A percentile compares a stretch with the other conserved stretches of the same genome.
Conservation (phyloP, 2,888 invertebrate species). For the Pseudococcus jackbeardsleyi region DNA sequence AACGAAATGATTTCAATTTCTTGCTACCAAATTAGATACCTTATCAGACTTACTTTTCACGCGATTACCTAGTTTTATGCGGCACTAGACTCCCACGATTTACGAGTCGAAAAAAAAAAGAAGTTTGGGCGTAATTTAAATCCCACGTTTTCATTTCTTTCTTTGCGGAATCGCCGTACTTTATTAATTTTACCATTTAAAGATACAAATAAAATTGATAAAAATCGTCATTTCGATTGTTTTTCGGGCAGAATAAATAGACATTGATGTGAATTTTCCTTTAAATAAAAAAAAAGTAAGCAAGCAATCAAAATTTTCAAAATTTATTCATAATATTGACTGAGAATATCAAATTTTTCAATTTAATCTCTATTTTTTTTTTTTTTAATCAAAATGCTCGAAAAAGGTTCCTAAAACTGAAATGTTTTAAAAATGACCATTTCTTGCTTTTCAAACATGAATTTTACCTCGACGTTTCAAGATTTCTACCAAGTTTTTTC, state of each 20-base stretch:
- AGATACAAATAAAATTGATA: conserved; percentile 17
- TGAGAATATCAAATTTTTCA: not conserved
- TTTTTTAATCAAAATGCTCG: too few species aligned
- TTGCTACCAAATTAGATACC: conserved; percentile 16
- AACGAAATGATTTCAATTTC: conserved; percentile 46
- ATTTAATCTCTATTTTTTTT: too few species aligned
- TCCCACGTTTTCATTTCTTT: conserved; percentile 54
- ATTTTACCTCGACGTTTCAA: too few species aligned
- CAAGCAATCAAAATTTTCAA: too few species aligned
- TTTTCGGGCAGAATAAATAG: too few species aligned
- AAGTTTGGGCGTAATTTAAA: conserved; percentile 26
- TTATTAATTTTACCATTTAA: conserved; percentile 31
- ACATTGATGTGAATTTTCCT: too few species aligned
- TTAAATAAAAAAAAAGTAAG: too few species aligned
- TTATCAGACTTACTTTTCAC: conserved; percentile 57
- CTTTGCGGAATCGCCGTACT: conserved; percentile 2
- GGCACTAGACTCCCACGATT: conserved; percentile 13
- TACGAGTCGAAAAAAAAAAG: conserved; percentile 1
- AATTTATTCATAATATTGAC: too few species aligned
- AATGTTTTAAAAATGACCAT: too few species aligned
- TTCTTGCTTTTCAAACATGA: too few species aligned
- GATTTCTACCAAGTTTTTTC: too few species aligned
- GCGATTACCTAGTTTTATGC: conserved; percentile 41
- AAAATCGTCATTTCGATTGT: not conserved
- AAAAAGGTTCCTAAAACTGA: too few species aligned